Percentiles rank a stretch among this genome's conserved stretches.
phyloP scores from a whole-genome alignment of 2,888 invertebrate species.

The Melieria omissa region DNA sequence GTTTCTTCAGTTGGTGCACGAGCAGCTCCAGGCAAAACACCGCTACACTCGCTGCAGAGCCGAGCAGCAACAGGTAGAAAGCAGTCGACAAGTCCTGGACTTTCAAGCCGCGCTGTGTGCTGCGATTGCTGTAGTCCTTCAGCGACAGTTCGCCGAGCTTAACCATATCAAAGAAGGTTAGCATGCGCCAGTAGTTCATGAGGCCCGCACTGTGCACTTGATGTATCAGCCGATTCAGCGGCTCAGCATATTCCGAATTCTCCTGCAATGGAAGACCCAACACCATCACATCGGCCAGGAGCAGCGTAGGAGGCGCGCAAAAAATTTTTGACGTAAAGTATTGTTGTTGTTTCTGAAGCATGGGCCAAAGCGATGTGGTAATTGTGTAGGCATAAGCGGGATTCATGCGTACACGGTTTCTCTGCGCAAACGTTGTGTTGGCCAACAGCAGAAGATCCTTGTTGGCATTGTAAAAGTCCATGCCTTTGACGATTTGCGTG shows the following conservation, averaged over 20 bases:
- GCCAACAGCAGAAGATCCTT: too few species aligned
- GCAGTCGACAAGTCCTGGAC: conserved; percentile 14
- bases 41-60: not conserved
- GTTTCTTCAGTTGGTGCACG: not conserved
- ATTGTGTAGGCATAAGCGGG: conserved; percentile 18
- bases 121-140: not conserved
- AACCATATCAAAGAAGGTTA: conserved; percentile 25
- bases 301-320: conserved; percentile 3
- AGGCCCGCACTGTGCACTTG: conserved; percentile 13
- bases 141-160: not conserved
- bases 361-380: conserved; percentile 12
- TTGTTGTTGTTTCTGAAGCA: conserved; percentile 20
- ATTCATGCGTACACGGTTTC: conserved; percentile 6
- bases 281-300: not conserved
- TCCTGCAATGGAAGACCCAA: conserved; percentile 24
- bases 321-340: conserved; percentile 9
- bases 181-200: conserved; percentile 18
- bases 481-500: too few species aligned
- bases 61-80: conserved; percentile 1
- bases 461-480: too few species aligned
- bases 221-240: conserved; percentile 15
- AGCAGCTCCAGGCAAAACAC: conserved; percentile 20
- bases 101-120: not conserved
- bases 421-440: too few species aligned
- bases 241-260: conserved; percentile 29